These are phyloP conservation scores for Caenorhabditis becei DNA, from an alignment of 2,888 invertebrate genomes.

Conservation along the genomic window DNA sequence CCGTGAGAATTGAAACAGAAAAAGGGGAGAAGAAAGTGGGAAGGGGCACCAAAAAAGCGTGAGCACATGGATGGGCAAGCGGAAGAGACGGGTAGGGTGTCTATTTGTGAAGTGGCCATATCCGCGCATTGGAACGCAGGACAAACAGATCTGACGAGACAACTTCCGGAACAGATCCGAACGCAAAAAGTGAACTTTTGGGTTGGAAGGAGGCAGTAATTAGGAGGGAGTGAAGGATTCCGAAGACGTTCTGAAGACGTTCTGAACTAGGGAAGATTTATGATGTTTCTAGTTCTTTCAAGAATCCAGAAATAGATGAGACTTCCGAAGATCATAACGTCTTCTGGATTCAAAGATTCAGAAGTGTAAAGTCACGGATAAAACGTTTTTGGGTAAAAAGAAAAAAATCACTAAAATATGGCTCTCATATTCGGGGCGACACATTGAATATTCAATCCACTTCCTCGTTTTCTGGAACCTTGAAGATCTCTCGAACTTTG, in stretches of 20 bases:
- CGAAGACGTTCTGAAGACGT: too few species aligned
- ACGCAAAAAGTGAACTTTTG: constrained; percentile 3
- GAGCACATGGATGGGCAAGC: constrained; percentile 23
- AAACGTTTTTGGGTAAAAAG: too few species aligned
- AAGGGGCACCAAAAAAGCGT: constrained; percentile 18
- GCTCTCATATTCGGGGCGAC: too few species aligned
- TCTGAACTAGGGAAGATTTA: too few species aligned
- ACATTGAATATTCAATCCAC: constrained; percentile 2
- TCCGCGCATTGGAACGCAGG: constrained; percentile 46
- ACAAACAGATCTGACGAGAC: constrained; percentile 24
- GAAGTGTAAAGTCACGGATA: too few species aligned
- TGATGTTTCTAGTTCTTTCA: too few species aligned
- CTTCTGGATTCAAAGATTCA: too few species aligned
- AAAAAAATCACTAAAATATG: too few species aligned
- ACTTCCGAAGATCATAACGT: too few species aligned
- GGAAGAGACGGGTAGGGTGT: not conserved
- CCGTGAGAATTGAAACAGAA: not conserved
- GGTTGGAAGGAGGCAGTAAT: not conserved
- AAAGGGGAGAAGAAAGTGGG: constrained; percentile 19
- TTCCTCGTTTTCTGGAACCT: not conserved
- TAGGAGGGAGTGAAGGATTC: not conserved
- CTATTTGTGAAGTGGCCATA: constrained; percentile 62
- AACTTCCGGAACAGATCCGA: constrained; percentile 18
- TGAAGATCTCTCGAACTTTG: not conserved
- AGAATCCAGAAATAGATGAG: too few species aligned